Base-by-base conservation (phyloP, 2,888 invertebrate species). In the Diarsia dahlii region DNA sequence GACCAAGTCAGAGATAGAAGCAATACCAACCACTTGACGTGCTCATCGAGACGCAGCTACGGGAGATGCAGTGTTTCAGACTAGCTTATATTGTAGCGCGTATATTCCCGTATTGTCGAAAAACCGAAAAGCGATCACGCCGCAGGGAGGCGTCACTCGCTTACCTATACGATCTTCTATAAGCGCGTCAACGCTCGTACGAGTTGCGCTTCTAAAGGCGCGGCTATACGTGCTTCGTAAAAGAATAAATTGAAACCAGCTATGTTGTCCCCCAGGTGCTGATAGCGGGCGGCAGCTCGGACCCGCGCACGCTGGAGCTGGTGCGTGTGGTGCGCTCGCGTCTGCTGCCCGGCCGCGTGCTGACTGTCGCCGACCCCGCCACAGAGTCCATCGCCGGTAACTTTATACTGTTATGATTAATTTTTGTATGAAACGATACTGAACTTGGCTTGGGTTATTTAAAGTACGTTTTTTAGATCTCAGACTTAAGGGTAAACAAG, bases 341-440 rank as follows among this genome's bases (percentile, higher is more conserved):
- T 15, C 97, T 97, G 85, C 95, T 98, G 85, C 98, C 98, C 0
- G 98, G 98, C 77, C 97, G 98, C 80, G 97, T 98, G 82, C 93
- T 98, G 60, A 97, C 98, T 70, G 95, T 98, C 12, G 97, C 97
- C 28, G 98, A 98, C 91, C 97, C 97, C 45, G 97, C 97, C 70
- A 90, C 91, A 0, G 94, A 94, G 78, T 82, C 92, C 84, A 92
- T 93, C 90, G 94, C 94, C 90, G 96, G 96, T 96, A 95, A 23
- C 54, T n/a, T 54, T n/a, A 9, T 52, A 52, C 52, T 54, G 3
- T 54, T n/a, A n/a, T n/a, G n/a, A 4, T 12, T 54, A 10, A 54
- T 39, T 8, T 39, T 39, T 39, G 39, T 39, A 39, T 2, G 39
- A 39, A 39, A 39, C 3, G 39, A 2, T 39, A 3, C 39, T 39